Percentiles rank a stretch among this genome's conserved stretches.
Conservation (phyloP, 2,888 invertebrate genomes). For the Drosophila pegasa region DNA sequence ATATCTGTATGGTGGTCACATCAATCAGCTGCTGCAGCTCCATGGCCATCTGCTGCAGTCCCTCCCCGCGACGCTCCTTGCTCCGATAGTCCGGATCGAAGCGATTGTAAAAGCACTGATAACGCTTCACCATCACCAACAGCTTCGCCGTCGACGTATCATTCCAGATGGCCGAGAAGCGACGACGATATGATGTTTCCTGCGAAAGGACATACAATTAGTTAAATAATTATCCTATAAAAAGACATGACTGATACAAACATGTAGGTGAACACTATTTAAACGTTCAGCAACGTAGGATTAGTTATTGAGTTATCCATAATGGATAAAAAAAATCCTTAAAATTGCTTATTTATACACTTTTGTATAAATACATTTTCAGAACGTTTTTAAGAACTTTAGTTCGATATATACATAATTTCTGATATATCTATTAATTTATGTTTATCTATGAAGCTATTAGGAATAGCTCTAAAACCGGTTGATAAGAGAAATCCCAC, state of each 20-base stretch:
- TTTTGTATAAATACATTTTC: background rate
- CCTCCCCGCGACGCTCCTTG: slow-evolving; percentile 81
- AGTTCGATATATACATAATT: background rate
- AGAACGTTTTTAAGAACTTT: background rate
- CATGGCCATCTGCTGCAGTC: slow-evolving; percentile 79
- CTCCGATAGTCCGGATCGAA: slow-evolving; percentile 81
- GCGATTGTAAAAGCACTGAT: slow-evolving; percentile 82
- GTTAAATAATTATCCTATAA: background rate
- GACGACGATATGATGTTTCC: slow-evolving; percentile 81
- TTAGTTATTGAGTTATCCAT: background rate
- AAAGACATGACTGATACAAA: too few relatives aligned
- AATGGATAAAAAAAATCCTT: background rate
- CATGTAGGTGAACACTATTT: too few relatives aligned
- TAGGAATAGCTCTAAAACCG: background rate
- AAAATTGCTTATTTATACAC: too few relatives aligned
- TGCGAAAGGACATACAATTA: slow-evolving; percentile 21
- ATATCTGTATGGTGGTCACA: slow-evolving; percentile 81
- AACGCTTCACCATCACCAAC: slow-evolving; percentile 73
- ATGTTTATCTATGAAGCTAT: too few relatives aligned
- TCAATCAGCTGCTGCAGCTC: slow-evolving; percentile 78
- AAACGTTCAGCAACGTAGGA: background rate
- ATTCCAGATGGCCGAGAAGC: slow-evolving; percentile 82
- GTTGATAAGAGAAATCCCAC: background rate
- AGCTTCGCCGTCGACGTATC: slow-evolving; percentile 80
- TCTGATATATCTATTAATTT: background rate